Conservation (phyloP, 1,140 invertebrate genomes). For the Trachelipus rathkii region DNA sequence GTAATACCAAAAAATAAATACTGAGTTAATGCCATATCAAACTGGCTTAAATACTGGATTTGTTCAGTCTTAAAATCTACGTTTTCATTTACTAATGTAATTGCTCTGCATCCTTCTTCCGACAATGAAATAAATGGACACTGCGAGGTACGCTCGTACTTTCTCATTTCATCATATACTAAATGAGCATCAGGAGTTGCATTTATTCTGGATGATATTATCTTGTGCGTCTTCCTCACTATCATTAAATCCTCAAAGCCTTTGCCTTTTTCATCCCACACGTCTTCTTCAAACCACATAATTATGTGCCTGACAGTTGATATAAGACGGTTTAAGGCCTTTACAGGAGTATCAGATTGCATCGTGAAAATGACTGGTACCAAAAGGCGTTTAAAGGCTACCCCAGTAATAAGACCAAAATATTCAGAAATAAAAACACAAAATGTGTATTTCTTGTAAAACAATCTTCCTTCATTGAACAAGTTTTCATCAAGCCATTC, state of each 20-base stretch:
- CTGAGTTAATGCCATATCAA: constrained; percentile 51
- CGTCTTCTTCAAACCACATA: constrained; percentile 48
- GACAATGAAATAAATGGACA: constrained; percentile 22
- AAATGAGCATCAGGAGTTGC: not conserved
- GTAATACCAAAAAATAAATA: constrained; percentile 51
- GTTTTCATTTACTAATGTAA: not conserved
- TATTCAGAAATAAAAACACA: constrained; percentile 25
- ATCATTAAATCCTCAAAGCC: constrained; percentile 42
- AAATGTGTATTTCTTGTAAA: constrained; percentile 26
- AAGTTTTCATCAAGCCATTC: constrained; percentile 24
- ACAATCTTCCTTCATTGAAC: constrained; percentile 27
- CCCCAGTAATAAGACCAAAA: constrained; percentile 16
- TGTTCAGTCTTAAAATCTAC: constrained; percentile 29
- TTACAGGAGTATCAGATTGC: constrained; percentile 46
- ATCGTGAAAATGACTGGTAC: constrained; percentile 49
- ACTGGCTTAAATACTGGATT: constrained; percentile 48
- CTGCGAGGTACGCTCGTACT: not conserved
- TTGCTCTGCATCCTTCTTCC: not conserved
- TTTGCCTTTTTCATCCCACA: constrained; percentile 39
- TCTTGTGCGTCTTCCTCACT: constrained; percentile 48
- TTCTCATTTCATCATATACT: constrained; percentile 15
- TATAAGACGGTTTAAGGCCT: constrained; percentile 48
- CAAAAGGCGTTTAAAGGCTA: not conserved
- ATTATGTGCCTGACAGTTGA: constrained; percentile 48
- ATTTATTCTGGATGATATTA: constrained; percentile 29